phyloP scores from a whole-genome alignment of 2,888 invertebrate genomes.

The Scaptomyza cyrtandrae region DNA sequence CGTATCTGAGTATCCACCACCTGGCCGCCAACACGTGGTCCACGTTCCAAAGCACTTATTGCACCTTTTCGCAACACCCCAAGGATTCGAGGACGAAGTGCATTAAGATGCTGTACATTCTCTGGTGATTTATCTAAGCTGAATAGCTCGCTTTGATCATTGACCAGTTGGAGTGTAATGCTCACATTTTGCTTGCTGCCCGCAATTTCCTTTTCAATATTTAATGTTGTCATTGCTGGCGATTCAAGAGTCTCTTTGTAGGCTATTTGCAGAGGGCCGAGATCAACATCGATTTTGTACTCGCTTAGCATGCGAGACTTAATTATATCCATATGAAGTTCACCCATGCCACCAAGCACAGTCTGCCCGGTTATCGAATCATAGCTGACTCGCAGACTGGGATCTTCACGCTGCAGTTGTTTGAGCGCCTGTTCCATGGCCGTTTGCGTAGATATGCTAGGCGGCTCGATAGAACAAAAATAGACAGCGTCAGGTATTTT shows the following conservation, averaged over 20 bases:
- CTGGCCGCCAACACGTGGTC: slow-evolving; percentile 94
- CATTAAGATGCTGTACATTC: slow-evolving; percentile 88
- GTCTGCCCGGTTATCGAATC: slow-evolving; percentile 94
- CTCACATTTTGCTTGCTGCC: slow-evolving; percentile 82
- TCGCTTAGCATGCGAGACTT: slow-evolving; percentile 94
- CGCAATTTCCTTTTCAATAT: slow-evolving; percentile 83
- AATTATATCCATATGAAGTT: slow-evolving; percentile 97
- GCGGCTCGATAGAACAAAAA: slow-evolving; percentile 97
- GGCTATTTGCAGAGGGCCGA: slow-evolving; percentile 96
- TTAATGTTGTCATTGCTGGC: slow-evolving; percentile 65
- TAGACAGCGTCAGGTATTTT: slow-evolving; percentile 97
- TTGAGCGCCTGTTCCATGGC: slow-evolving; percentile 92
- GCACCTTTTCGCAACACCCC: slow-evolving; percentile 90
- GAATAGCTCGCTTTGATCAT: slow-evolving; percentile 85
- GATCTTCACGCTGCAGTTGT: slow-evolving; percentile 95
- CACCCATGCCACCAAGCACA: slow-evolving; percentile 97
- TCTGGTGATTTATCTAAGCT: slow-evolving; percentile 89
- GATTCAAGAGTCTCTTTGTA: slow-evolving; percentile 91
- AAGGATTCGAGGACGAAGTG: slow-evolving; percentile 88
- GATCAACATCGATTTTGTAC: slow-evolving; percentile 95
- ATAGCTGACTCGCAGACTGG: slow-evolving; percentile 91
- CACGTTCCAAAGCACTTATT: slow-evolving; percentile 89
- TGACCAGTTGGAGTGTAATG: slow-evolving; percentile 83
- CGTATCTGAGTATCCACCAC: slow-evolving; percentile 91
- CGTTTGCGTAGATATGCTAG: slow-evolving; percentile 90